Conservation (phyloP, 2,797 vertebrate species). For the Helicolenus hilgendorfi region DNA sequence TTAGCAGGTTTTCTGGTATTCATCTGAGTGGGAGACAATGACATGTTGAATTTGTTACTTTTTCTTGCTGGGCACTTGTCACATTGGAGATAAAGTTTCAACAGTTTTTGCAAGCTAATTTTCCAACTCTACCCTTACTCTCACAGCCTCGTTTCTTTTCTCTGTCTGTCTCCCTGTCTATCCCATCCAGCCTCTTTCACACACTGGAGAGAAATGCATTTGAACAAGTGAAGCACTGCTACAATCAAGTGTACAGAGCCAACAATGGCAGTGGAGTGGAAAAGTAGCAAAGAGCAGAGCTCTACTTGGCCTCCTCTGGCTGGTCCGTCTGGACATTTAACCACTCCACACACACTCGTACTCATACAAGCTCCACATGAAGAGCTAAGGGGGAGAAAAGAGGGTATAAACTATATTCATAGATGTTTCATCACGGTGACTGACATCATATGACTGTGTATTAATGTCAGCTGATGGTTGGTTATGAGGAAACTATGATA, state of each 20-base stretch:
- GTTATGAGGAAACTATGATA: not conserved
- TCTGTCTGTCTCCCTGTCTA: not conserved
- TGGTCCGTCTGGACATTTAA: constrained; percentile 35
- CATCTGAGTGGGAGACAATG: constrained; percentile 35
- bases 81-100: constrained; percentile 9
- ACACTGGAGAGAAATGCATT: constrained; percentile 32
- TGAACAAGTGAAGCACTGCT: constrained; percentile 51
- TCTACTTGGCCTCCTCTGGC: constrained; percentile 30
- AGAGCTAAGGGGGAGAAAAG: not conserved
- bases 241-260: constrained; percentile 58
- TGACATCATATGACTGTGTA: not conserved
- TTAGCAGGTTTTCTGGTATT: constrained; percentile 23
- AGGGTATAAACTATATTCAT: not conserved
- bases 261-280: constrained; percentile 40
- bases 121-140: not conserved
- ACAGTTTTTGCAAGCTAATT: constrained; percentile 23
- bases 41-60: constrained; percentile 23
- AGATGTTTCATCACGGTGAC: not conserved
- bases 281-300: constrained; percentile 26
- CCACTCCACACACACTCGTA: not conserved
- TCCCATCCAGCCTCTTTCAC: not conserved
- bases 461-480: not conserved
- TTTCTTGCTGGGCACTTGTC: constrained; percentile 1
- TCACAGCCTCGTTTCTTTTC: not conserved
- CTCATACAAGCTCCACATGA: not conserved